A percentile compares a stretch with the other conserved stretches of the same genome.
phyloP scores from a whole-genome alignment of 2,113 vertebrate genomes.

The Empidonax alnorum region DNA sequence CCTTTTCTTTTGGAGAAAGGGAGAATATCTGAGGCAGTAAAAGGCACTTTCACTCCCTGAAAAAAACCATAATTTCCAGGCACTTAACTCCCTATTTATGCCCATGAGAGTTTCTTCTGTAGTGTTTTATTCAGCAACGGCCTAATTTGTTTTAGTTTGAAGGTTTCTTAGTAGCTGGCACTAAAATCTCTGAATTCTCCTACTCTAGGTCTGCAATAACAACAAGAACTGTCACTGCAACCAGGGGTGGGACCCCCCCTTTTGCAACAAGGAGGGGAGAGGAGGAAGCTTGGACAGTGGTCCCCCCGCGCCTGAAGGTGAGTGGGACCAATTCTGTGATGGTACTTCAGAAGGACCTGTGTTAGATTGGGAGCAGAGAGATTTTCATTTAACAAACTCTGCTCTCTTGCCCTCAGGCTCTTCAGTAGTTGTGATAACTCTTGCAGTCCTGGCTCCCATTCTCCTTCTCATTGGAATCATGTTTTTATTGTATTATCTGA shows the following conservation, averaged over 20 bases:
- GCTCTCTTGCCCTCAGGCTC: slow-evolving; percentile 48
- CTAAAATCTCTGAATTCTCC: background rate
- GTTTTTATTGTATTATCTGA: slow-evolving; percentile 60
- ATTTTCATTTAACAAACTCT: background rate
- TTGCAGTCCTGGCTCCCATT: slow-evolving; percentile 47
- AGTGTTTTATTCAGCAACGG: background rate
- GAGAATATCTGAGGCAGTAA: background rate
- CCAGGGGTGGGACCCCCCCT: slow-evolving; percentile 88
- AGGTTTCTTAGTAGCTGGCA: background rate
- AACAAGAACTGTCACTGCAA: slow-evolving; percentile 94
- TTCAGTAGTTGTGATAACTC: background rate
- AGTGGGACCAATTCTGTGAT: background rate
- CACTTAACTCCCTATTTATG: background rate
- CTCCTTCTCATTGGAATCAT: slow-evolving; percentile 42
- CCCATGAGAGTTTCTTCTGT: background rate
- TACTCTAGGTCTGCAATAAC: slow-evolving; percentile 91
- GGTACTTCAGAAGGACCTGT: background rate
- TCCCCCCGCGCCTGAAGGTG: slow-evolving; percentile 74
- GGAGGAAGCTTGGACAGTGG: slow-evolving; percentile 96
- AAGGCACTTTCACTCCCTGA: background rate
- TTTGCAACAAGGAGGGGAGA: slow-evolving; percentile 80
- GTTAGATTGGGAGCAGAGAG: background rate
- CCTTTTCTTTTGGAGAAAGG: background rate
- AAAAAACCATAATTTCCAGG: background rate
- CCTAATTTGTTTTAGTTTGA: background rate